Conservation (phyloP, 2,113 vertebrate genomes). For the Oreochromis tanganicae region DNA sequence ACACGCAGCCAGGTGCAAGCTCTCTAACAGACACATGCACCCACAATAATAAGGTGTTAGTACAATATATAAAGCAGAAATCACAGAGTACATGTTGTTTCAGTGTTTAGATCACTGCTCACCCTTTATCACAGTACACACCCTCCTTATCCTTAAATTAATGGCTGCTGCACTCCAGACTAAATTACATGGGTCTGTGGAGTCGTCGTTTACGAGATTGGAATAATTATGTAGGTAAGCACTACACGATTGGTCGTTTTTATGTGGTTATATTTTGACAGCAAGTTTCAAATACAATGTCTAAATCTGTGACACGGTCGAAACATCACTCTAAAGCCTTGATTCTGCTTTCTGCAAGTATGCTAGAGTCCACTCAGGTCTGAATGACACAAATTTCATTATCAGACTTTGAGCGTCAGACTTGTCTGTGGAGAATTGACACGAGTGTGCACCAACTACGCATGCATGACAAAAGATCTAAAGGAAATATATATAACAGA, state of each 20-base stretch:
- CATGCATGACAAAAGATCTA: not conserved
- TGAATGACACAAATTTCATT: not conserved
- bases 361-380: not conserved
- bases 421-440: not conserved
- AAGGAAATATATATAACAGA: not conserved
- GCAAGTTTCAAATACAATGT: not conserved
- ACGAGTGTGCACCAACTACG: not conserved
- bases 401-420: not conserved
- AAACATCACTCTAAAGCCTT: not conserved
- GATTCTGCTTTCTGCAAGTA: not conserved
- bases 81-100: not conserved
- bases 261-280: not conserved
- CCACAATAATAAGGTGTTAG: not conserved
- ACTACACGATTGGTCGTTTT: not conserved
- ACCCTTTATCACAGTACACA: not conserved
- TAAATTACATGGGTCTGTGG: not conserved
- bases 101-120: not conserved
- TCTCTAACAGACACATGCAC: not conserved
- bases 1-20: not conserved
- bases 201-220: fast-evolving
- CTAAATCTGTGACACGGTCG: not conserved
- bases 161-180: not conserved
- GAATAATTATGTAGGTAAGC: not conserved
- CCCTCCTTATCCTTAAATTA: not conserved
- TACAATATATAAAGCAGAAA: not conserved